Conservation (phyloP, 1,140 invertebrate genomes). For the Eciton burchellii region DNA sequence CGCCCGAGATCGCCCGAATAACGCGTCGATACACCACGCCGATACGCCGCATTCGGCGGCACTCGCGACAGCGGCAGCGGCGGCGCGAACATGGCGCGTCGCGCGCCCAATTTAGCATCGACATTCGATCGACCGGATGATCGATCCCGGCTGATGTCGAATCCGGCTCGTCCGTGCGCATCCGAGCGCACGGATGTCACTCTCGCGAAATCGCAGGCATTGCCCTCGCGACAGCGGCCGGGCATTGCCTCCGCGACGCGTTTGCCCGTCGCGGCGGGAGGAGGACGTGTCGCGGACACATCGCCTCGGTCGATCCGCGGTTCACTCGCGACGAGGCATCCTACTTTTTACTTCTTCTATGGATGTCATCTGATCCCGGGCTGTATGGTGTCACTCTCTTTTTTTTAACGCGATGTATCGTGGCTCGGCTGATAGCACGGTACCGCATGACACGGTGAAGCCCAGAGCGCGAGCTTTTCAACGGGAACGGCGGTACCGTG, state of each 20-base stretch:
- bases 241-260: too few species aligned
- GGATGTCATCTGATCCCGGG: background rate
- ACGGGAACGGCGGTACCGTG: slow-evolving; percentile 31
- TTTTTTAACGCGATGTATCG: slow-evolving; percentile 19
- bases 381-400: slow-evolving; percentile 2
- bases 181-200: slow-evolving; percentile 23
- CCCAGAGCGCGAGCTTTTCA: slow-evolving; percentile 15
- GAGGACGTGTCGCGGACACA: slow-evolving; percentile 23
- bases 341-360: slow-evolving; percentile 29
- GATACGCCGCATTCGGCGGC: background rate
- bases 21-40: background rate
- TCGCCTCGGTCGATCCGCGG: slow-evolving; percentile 44
- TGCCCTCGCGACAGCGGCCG: background rate
- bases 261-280: slow-evolving; percentile 24
- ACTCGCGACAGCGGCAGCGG: background rate
- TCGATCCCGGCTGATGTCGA: background rate
- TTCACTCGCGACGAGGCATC: slow-evolving; percentile 63
- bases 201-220: slow-evolving; percentile 21
- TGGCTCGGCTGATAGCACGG: slow-evolving; percentile 42
- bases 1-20: background rate
- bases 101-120: slow-evolving; percentile 12
- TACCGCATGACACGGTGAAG: slow-evolving; percentile 32
- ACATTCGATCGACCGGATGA: slow-evolving; percentile 4
- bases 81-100: background rate
- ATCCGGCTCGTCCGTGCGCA: background rate